phyloP scores from a whole-genome alignment of 2,888 invertebrate genomes.

The Troides helena region DNA sequence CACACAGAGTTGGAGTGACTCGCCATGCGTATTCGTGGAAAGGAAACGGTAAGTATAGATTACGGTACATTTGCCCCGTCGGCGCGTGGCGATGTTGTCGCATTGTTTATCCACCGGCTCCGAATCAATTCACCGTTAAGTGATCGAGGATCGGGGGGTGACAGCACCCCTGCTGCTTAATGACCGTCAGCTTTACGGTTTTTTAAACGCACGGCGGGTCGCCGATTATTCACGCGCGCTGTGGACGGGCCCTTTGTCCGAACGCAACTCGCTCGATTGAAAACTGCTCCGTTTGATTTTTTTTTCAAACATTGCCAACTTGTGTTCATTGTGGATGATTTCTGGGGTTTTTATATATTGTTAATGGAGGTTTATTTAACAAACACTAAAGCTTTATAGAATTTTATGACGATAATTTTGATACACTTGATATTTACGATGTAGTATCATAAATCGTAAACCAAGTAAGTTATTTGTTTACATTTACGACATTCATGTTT shows the following conservation, averaged over 20 bases:
- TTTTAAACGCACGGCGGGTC: conserved; percentile 62
- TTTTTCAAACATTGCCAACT: conserved; percentile 13
- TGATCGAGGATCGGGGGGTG: conserved; percentile 54
- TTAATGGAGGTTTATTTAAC: background rate
- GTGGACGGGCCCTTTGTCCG: conserved; percentile 54
- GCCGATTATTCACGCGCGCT: conserved; percentile 59
- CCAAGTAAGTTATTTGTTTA: too few relatives aligned
- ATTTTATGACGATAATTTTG: too few relatives aligned
- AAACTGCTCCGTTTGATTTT: conserved; percentile 55
- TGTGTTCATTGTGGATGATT: conserved; percentile 26
- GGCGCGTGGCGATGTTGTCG: conserved; percentile 62
- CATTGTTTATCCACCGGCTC: conserved; percentile 71
- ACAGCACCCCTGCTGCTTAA: conserved; percentile 50
- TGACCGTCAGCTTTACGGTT: conserved; percentile 54
- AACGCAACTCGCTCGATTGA: conserved; percentile 50
- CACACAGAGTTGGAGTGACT: conserved; percentile 32
- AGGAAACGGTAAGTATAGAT: conserved; percentile 68
- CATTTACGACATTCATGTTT: too few relatives aligned
- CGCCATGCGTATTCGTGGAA: conserved; percentile 32
- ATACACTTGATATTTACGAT: too few relatives aligned
- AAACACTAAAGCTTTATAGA: background rate
- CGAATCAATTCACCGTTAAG: conserved; percentile 72
- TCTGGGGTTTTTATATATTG: background rate
- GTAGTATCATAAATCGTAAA: too few relatives aligned
- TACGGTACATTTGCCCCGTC: conserved; percentile 67